Evolutionary conservation across 2,113 vertebrate genomes (phyloP).

Genomic region (Menura novaehollandiae): DNA sequence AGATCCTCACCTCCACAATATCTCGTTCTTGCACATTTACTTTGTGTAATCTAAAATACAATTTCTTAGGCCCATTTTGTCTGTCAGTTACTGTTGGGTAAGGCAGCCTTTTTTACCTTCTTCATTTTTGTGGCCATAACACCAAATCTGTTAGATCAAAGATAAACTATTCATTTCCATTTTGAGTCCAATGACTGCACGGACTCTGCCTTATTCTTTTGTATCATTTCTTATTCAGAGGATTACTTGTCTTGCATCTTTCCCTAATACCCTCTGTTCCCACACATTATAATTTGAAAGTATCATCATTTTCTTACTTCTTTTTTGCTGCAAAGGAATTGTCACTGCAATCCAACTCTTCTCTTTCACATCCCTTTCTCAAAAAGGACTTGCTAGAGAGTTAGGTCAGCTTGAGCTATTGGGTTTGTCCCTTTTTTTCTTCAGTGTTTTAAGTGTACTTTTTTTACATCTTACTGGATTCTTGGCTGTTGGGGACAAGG

Average conservation of each 20-base stretch:
- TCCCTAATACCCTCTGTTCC: not conserved
- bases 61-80: not conserved
- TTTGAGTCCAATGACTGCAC: not conserved
- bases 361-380: not conserved
- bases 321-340: not conserved
- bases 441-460: not conserved
- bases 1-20: not conserved
- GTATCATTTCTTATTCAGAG: not conserved
- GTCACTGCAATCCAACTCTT: not conserved
- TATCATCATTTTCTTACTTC: not conserved
- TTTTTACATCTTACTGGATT: not conserved
- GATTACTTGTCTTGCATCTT: not conserved
- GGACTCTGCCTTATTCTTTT: not conserved
- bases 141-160: not conserved
- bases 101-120: not conserved
- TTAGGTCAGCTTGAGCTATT: not conserved
- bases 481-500: not conserved
- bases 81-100: not conserved
- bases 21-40: not conserved
- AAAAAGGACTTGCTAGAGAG: not conserved
- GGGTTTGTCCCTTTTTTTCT: not conserved
- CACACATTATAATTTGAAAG: not conserved
- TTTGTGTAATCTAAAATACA: fast-evolving
- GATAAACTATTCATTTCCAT: not conserved
- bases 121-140: not conserved